Percentiles rank a stretch among this genome's conserved stretches.
Evolutionary conservation across 2,797 vertebrate genomes (phyloP).

Genomic region (Choloepus didactylus): DNA sequence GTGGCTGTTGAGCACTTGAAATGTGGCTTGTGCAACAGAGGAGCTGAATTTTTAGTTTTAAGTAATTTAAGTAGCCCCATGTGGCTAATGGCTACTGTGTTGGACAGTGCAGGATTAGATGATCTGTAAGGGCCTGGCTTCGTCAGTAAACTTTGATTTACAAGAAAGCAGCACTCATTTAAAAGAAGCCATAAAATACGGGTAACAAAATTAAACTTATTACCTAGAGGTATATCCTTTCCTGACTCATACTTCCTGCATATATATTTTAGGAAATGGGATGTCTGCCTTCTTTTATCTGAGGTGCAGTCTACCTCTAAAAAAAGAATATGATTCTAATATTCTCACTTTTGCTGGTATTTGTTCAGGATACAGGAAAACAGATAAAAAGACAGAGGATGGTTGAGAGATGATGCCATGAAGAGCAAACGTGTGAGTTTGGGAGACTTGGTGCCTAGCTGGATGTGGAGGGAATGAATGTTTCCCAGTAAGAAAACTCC

Average conservation of each 20-base stretch:
- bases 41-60: constrained; percentile 31
- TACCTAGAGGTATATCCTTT: background rate
- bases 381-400: background rate
- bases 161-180: background rate
- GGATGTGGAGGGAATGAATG: background rate
- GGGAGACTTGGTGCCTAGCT: background rate
- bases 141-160: background rate
- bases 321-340: background rate
- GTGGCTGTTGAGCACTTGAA: background rate
- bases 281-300: background rate
- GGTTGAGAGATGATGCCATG: background rate
- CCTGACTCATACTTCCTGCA: background rate
- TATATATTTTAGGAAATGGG: constrained; percentile 27
- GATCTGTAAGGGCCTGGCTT: background rate
- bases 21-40: constrained; percentile 25
- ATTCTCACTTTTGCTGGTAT: background rate
- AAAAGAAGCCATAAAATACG: background rate
- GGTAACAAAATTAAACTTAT: background rate
- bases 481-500: background rate
- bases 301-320: background rate
- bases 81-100: background rate
- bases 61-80: background rate
- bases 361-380: constrained; percentile 11
- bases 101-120: background rate
- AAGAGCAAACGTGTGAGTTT: background rate